Percentiles rank a stretch among this genome's conserved stretches.
Evolutionary conservation across 2,888 invertebrate species (phyloP).

Genomic region (Lasioglossum pauxillum): DNA sequence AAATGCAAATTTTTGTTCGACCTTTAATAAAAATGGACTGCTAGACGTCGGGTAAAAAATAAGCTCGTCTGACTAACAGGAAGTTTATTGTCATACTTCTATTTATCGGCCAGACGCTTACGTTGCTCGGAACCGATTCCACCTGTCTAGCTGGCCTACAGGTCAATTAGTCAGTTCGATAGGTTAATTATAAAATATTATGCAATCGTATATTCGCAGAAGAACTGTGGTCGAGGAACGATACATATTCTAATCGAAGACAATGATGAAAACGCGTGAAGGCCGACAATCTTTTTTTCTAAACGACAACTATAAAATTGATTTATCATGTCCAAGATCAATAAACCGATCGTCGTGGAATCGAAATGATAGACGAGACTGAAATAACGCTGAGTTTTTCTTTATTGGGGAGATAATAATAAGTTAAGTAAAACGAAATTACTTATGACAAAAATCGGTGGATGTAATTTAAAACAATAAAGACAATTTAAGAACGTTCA

Average conservation of each 20-base stretch:
- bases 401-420: slow-evolving; percentile 21
- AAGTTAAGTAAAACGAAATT: background rate
- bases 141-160: background rate
- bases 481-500: too few species aligned
- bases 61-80: background rate
- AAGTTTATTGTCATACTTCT: background rate
- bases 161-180: background rate
- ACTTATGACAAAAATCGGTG: too few species aligned
- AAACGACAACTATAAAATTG: background rate
- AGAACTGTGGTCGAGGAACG: background rate
- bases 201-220: background rate
- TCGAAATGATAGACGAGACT: slow-evolving; percentile 24
- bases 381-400: slow-evolving; percentile 30
- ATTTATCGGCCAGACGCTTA: slow-evolving; percentile 2
- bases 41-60: background rate
- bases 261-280: background rate
- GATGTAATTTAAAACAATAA: too few species aligned
- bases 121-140: background rate
- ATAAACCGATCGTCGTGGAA: slow-evolving; percentile 29
- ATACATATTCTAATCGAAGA: background rate
- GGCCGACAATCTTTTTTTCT: background rate
- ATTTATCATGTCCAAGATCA: slow-evolving; percentile 5
- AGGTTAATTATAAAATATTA: slow-evolving; percentile 5
- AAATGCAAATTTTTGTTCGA: background rate
- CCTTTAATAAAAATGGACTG: background rate